These are phyloP conservation scores for Nymphalis c-album DNA, from an alignment of 2,888 invertebrate species.

Conservation along the genomic window DNA sequence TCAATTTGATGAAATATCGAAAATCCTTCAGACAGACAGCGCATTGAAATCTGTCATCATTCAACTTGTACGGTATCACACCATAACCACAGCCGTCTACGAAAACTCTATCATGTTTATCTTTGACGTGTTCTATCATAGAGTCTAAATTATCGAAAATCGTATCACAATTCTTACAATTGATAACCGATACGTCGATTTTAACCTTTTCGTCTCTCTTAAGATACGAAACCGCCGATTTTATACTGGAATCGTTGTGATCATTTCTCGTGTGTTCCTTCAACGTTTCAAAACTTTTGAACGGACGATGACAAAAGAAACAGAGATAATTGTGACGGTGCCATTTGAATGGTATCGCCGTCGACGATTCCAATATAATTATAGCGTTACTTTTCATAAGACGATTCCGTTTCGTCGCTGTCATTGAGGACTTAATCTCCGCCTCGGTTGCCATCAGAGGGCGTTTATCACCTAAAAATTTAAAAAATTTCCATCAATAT, in stretches of 20 bases:
- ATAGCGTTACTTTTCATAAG: slow-evolving; percentile 69
- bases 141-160: slow-evolving; percentile 45
- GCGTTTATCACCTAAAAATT: slow-evolving; percentile 64
- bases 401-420: slow-evolving; percentile 65
- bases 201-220: slow-evolving; percentile 71
- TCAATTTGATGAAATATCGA: slow-evolving; percentile 67
- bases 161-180: slow-evolving; percentile 54
- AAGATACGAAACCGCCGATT: slow-evolving; percentile 63
- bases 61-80: slow-evolving; percentile 62
- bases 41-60: slow-evolving; percentile 54
- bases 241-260: slow-evolving; percentile 57
- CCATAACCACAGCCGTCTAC: slow-evolving; percentile 57
- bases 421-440: slow-evolving; percentile 57
- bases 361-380: slow-evolving; percentile 61
- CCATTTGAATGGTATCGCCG: slow-evolving; percentile 71
- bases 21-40: slow-evolving; percentile 61
- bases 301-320: slow-evolving; percentile 67
- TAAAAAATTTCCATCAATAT: slow-evolving; percentile 46
- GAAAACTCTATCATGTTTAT: slow-evolving; percentile 51
- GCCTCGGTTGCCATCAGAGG: slow-evolving; percentile 44
- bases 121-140: slow-evolving; percentile 57
- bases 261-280: slow-evolving; percentile 64
- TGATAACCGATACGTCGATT: slow-evolving; percentile 58
- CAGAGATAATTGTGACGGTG: slow-evolving; percentile 70
- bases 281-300: slow-evolving; percentile 56